These are phyloP conservation scores for Rhabdomys dilectus DNA, from an alignment of 2,113 vertebrate species.

Conservation along the genomic window DNA sequence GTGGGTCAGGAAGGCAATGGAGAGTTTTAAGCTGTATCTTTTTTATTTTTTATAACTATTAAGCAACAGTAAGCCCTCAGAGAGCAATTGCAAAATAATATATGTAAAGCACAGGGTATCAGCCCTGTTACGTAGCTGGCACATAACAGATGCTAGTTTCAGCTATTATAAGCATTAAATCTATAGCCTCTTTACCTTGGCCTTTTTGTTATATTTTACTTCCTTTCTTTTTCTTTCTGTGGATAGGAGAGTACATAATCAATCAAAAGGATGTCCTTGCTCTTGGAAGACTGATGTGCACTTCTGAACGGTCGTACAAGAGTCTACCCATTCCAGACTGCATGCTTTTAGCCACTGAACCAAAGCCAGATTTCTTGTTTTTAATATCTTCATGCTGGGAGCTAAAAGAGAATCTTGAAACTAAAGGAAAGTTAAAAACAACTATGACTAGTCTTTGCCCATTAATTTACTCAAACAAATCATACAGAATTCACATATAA, in stretches of 20 bases:
- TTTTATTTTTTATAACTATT: slow-evolving; percentile 23
- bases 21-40: slow-evolving; percentile 30
- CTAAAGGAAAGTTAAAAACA: slow-evolving; percentile 82
- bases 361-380: slow-evolving; percentile 85
- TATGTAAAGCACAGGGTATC: slow-evolving; percentile 25
- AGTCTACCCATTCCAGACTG: slow-evolving; percentile 81
- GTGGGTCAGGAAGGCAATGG: not conserved
- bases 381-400: slow-evolving; percentile 82
- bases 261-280: slow-evolving; percentile 70
- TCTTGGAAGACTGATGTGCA: slow-evolving; percentile 62
- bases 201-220: slow-evolving; percentile 63
- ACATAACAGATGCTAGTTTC: slow-evolving; percentile 44
- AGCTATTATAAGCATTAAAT: slow-evolving; percentile 52
- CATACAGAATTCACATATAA: not conserved
- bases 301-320: slow-evolving; percentile 57
- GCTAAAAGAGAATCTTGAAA: slow-evolving; percentile 85
- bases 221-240: slow-evolving; percentile 63
- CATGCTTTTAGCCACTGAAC: slow-evolving; percentile 85
- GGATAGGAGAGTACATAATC: slow-evolving; percentile 50
- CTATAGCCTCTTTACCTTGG: slow-evolving; percentile 46
- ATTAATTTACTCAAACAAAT: slow-evolving; percentile 63
- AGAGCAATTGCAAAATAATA: slow-evolving; percentile 36
- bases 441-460: slow-evolving; percentile 81
- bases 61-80: not conserved
- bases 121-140: slow-evolving; percentile 42